phyloP scores from a whole-genome alignment of 2,113 vertebrate genomes.

The Orthonyx spaldingii region DNA sequence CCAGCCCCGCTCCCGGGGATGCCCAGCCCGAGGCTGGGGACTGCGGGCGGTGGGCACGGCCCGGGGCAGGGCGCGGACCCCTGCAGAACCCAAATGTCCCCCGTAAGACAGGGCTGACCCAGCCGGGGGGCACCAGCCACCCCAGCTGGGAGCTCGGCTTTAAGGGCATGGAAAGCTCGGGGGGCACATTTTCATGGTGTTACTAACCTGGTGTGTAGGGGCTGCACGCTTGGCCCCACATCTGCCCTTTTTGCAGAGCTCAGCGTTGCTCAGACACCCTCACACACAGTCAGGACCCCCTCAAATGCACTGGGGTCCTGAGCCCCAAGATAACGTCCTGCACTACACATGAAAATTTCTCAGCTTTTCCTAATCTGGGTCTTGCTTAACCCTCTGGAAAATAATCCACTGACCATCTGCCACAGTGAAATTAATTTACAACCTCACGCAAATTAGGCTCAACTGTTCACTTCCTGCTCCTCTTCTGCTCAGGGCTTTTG shows the following conservation, averaged over 20 bases:
- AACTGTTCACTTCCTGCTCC: background rate
- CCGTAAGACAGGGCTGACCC: background rate
- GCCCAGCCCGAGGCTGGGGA: background rate
- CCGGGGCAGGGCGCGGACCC: background rate
- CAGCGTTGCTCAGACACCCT: background rate
- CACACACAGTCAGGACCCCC: background rate
- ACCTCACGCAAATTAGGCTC: background rate
- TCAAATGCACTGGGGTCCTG: background rate
- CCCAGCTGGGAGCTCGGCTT: background rate
- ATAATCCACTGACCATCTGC: slow-evolving; percentile 55
- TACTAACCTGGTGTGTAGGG: background rate
- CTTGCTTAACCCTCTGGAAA: slow-evolving; percentile 39
- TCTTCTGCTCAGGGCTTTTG: background rate
- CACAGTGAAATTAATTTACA: background rate
- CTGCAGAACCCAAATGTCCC: too few relatives aligned
- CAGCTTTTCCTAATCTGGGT: slow-evolving; percentile 8
- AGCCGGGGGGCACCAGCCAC: background rate
- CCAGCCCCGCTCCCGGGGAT: background rate
- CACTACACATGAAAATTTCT: background rate
- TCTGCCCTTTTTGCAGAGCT: background rate
- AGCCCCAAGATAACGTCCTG: background rate
- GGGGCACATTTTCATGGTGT: background rate
- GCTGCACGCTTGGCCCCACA: accelerated
- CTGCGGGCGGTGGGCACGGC: background rate
- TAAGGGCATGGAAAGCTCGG: background rate